phyloP scores from a whole-genome alignment of 1,140 invertebrate species.

The Hylyphantes graminicola region DNA sequence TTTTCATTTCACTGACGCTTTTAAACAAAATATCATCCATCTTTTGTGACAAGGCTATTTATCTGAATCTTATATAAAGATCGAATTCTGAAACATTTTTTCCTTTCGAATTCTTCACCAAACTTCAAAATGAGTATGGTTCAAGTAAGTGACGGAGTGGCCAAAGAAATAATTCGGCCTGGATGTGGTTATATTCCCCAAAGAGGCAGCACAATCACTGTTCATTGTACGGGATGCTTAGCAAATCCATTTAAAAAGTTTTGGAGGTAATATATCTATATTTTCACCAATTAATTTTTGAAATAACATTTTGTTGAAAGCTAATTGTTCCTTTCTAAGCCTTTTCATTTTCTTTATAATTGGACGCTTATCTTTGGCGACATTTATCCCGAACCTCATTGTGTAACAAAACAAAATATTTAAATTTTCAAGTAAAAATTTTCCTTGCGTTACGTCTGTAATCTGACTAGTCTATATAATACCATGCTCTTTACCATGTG shows the following conservation, averaged over 20 bases:
- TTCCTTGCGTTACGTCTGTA: no score
- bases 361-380: no score
- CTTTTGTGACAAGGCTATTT: no score
- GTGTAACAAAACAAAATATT: background rate
- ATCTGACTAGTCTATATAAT: no score
- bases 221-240: conserved; percentile 53
- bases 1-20: no score
- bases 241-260: conserved; percentile 44
- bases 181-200: conserved; percentile 32
- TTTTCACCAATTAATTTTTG: background rate
- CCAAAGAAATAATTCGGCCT: conserved; percentile 34
- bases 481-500: no score
- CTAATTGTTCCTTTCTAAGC: no score
- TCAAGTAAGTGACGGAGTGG: conserved; percentile 54
- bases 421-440: background rate
- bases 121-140: conserved; percentile 24
- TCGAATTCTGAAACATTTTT: no score
- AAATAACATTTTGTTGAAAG: background rate
- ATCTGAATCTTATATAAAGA: no score
- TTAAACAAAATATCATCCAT: no score
- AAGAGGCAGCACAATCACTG: conserved; percentile 42
- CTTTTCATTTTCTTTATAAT: no score
- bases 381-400: background rate
- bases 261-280: conserved; percentile 38
- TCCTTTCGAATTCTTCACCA: no score